Percentiles rank a stretch among this genome's conserved stretches.
Evolutionary conservation across 2,113 vertebrate species (phyloP).

Genomic region (Dromiciops gliroides): DNA sequence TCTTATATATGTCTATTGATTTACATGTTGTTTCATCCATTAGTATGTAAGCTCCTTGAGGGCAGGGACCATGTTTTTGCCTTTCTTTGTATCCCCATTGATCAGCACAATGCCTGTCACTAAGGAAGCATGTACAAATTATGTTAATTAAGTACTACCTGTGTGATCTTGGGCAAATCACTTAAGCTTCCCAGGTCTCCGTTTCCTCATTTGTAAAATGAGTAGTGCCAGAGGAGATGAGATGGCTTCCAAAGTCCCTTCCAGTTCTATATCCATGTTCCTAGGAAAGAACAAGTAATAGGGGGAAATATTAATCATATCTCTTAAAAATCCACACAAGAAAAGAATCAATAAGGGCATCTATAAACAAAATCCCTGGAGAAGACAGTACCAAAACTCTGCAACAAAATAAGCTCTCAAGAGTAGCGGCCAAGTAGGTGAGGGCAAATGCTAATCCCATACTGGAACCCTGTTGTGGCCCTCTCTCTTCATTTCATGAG

Average conservation of each 20-base stretch:
- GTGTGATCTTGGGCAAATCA: not conserved
- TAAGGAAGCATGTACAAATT: not conserved
- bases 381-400: not conserved
- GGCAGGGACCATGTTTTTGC: not conserved
- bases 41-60: not conserved
- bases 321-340: not conserved
- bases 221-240: not conserved
- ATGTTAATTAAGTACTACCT: not conserved
- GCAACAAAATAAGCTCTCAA: not conserved
- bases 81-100: not conserved
- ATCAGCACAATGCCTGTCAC: not conserved
- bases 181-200: not conserved
- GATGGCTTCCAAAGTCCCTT: not conserved
- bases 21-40: not conserved
- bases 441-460: constrained; percentile 1
- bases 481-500: not conserved
- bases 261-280: not conserved
- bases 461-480: not conserved
- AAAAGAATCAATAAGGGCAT: not conserved
- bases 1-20: not conserved
- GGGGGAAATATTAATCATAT: not conserved
- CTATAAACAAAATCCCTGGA: not conserved
- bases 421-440: not conserved
- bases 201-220: not conserved
- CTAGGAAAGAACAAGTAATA: not conserved